Evolutionary conservation across 2,797 vertebrate genomes (phyloP), one percentile per base, ranked within the genome.

Genomic region (Anabacerthia variegaticeps): DNA sequence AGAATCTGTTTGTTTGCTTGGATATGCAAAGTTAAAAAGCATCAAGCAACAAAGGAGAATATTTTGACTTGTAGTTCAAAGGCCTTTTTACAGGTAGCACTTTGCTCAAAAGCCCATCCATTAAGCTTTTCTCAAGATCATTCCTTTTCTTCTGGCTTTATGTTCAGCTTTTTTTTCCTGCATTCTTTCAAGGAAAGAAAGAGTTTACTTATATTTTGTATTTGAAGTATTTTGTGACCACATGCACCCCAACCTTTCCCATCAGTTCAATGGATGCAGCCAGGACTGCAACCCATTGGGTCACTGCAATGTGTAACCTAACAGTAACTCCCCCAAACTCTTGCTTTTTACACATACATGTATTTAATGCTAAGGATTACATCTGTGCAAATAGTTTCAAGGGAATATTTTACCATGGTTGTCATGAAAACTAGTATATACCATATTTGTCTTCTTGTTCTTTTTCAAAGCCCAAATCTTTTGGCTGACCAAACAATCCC

Each of bases 401-500:
- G 49, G 51, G 52, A 71, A 10, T 86, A 55, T 81, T 93, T 95
- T 86, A 52, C 41, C 37, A 6, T 21, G 36, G 13, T 30, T 94
- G 20, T 76, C 32, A 66, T 56, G 56, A 88, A 83, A 93, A 90
- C 81, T 73, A 82, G 56, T 41, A 76, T 37, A 49, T 75, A 44
- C 55, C 28, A 61, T 87, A 65, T 91, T 90, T 84, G 59, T 78
- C 34, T 1, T 61, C 92, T 82, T 52, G 32, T 54, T 94, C 80
- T 77, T 77, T 94, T 91, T 73, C 85, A 91, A 94, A 96, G 54
- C 66, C 48, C 72, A 52, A 77, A 88, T 78, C 81, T 95, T 93
- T 96, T 80, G 83, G 61, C 81, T 93, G 88, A 59, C 90, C 93
- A 94, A 94, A 80, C 62, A 84, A 94, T 95, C 86, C 48, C 51